Evolutionary conservation across 2,888 invertebrate genomes (phyloP).

Genomic region (Ischnura elegans): DNA sequence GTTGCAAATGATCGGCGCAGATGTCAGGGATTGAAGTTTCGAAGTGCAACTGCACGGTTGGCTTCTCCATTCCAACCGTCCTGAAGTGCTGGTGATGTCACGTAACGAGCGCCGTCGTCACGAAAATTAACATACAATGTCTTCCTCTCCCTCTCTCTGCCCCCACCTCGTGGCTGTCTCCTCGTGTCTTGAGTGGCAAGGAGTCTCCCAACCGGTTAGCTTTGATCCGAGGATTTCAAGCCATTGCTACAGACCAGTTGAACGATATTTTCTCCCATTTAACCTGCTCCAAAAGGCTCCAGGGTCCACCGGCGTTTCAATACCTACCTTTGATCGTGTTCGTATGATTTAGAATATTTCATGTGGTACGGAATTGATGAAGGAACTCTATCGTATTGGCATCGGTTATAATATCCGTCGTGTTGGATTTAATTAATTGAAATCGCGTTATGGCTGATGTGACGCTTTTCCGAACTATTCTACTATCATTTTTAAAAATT

Average conservation of each 20-base stretch:
- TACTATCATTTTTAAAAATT: too few species aligned
- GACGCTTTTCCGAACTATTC: too few species aligned
- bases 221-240: neutral
- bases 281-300: neutral
- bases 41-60: neutral
- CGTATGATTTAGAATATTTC: neutral
- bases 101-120: neutral
- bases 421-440: too few species aligned
- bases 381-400: too few species aligned
- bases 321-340: neutral
- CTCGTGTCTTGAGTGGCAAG: neutral
- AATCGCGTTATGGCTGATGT: too few species aligned
- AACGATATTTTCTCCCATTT: neutral
- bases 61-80: neutral
- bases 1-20: too few species aligned
- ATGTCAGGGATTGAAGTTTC: too few species aligned
- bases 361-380: neutral
- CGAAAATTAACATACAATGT: conserved; percentile 24
- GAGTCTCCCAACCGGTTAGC: neutral
- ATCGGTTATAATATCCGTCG: too few species aligned
- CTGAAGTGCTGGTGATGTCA: neutral
- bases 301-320: neutral
- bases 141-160: too few species aligned
- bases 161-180: neutral
- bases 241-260: neutral